A percentile compares a stretch with the other conserved stretches of the same genome.
Conservation (phyloP, 2,797 vertebrate genomes). For the Coccyzus lansbergi region DNA sequence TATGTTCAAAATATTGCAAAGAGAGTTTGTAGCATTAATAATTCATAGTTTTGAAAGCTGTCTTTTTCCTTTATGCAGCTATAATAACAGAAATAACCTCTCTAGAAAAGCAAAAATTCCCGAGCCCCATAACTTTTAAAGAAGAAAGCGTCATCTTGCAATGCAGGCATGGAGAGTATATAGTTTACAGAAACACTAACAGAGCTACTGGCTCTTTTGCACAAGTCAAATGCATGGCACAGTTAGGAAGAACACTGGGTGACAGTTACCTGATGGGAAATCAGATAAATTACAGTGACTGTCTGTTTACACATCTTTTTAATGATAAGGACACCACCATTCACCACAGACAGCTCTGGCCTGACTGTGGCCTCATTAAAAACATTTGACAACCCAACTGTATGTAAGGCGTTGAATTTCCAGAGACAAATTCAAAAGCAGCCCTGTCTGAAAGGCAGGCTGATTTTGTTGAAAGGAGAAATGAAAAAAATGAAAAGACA, state of each 20-base stretch:
- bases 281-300: conserved; percentile 16
- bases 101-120: conserved; percentile 23
- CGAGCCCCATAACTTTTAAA: not conserved
- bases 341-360: not conserved
- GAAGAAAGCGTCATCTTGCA: not conserved
- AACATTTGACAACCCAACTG: not conserved
- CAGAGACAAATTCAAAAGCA: conserved; percentile 12
- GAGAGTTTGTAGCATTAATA: conserved; percentile 19
- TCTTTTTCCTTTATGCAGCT: not conserved
- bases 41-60: conserved; percentile 6
- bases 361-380: conserved; percentile 52
- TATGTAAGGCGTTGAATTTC: conserved; percentile 9
- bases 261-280: conserved; percentile 46
- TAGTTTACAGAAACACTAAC: not conserved
- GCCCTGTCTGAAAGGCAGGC: not conserved
- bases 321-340: not conserved
- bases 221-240: not conserved
- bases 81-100: not conserved
- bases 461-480: conserved; percentile 1
- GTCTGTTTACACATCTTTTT: conserved; percentile 46
- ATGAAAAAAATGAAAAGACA: not conserved
- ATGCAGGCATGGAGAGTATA: not conserved
- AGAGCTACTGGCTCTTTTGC: not conserved
- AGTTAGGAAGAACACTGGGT: not conserved
- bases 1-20: not conserved